Base-by-base conservation (phyloP, 1,140 invertebrate genomes). In the Leucophenga varia region DNA sequence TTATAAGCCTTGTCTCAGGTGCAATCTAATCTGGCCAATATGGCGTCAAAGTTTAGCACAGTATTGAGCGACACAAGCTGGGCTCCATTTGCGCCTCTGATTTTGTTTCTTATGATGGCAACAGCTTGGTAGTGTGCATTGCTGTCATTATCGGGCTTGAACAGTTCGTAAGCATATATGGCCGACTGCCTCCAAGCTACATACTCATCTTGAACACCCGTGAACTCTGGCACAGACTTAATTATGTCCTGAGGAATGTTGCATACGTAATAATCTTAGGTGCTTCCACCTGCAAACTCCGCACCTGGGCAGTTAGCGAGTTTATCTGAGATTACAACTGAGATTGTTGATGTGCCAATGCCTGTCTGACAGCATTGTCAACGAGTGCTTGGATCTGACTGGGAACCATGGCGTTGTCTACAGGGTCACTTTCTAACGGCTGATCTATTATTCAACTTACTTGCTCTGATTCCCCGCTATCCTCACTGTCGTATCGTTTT, bases 131-230 rank as follows among this genome's bases (percentile, higher is more conserved):
- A 50, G 18, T 46, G 30, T 17, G 18, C 22, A 30, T 8, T 38
- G 35, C 48, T 45, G 19, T 28, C 31, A 17, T n/a, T 37, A 28
- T 8, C 35, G 1, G 16, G 5, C 16, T 42, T 35, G 14, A 48
- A 37, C 18, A 47, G 8, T n/a, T 52, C 38, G 14, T 47, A 47
- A 4, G 44, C 49, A 16, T 46, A 17, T 9, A 38, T 46, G 43
- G 49, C 49, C 14, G 49, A 14, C 41, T 51, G 49, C 13, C 30
- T 50, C 49, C 49, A 40, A 13, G 36, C 49, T 25, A 49, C 47
- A 22, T 49, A 43, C 12, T 49, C 36, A 9, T 46, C 36, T 17
- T 50, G 42, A 7, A 12, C n/a, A 18, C 35, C 49, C 2, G 17
- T 38, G 14, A 44, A 44, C 12, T 49, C 42, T 10, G 31, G 43